Evolutionary conservation across 1,140 invertebrate genomes (phyloP), one percentile per base, ranked within the genome.

Genomic region (Laupala kohalensis): DNA sequence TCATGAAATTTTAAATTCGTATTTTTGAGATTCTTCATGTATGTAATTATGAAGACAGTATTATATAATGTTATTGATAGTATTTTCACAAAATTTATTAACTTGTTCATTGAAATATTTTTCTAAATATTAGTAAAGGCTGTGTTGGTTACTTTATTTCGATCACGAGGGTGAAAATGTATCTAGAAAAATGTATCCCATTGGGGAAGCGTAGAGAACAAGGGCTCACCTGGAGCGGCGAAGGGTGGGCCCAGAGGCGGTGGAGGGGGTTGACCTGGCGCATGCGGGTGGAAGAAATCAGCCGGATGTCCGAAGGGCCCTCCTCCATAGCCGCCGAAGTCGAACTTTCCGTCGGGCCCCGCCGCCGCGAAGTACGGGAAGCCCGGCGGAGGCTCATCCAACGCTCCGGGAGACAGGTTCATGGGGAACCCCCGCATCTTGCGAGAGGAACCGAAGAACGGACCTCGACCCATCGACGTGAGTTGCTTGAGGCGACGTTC

Each of bases 401-500:
- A 83, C 64, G 90, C 89, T 62, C 91, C 91, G 30, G 93, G 92
- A 64, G 92, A 93, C 64, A 95, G 86, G 81, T 94, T 94, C 87
- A 94, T 89, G 67, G 92, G 91, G 81, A 94, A 95, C 29, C 92
- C 92, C 37, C 92, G 83, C 90, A 95, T 93, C 82, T 95, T 95
- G 74, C 93, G 86, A 26, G 92, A 92, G 25, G 91, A 91, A 27
- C 91, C 91, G 84, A 94, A 94, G 84, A 94, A 95, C 19, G 92
- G 92, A 64, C 91, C 91, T 53, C 92, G 85, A 77, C 96, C 95
- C 92, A 95, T 94, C 72, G 92, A 94, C 69, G 93, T 94, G 75
- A 95, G 86, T 79, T 95, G 93, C 78, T 95, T 94, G 78, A 96
- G 87, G 75, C 96, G 89, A 73, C 97, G 86, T 83, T 97, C 95